Conservation (phyloP, 1,140 invertebrate genomes). For the Panulirus ornatus region DNA sequence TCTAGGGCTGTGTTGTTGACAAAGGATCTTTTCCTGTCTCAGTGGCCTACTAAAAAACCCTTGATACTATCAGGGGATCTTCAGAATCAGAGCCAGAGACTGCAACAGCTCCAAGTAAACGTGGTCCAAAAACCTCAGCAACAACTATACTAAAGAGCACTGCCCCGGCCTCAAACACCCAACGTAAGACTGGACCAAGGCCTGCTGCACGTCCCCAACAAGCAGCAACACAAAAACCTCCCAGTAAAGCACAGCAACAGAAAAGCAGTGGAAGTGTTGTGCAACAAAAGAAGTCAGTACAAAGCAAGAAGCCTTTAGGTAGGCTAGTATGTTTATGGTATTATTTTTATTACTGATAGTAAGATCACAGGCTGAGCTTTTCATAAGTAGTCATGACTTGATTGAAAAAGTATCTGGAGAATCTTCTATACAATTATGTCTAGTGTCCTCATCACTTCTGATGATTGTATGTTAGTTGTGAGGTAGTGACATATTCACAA, state of each 20-base stretch:
- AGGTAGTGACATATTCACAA: no score
- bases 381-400: no score
- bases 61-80: conserved; percentile 39
- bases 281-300: conserved; percentile 58
- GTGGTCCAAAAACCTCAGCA: conserved; percentile 67
- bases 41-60: no score
- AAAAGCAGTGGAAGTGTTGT: conserved; percentile 18
- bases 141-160: conserved; percentile 62
- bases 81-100: conserved; percentile 61
- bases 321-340: conserved; percentile 1
- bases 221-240: conserved; percentile 45
- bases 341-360: no score
- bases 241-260: conserved; percentile 50
- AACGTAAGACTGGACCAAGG: conserved; percentile 65
- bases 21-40: no score
- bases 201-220: conserved; percentile 50
- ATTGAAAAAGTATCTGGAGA: no score
- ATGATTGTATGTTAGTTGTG: no score
- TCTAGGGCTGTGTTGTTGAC: no score
- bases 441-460: no score
- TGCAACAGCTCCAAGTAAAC: conserved; percentile 38
- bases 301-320: conserved; percentile 59
- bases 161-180: conserved; percentile 12
- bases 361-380: no score
- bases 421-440: no score